These are phyloP conservation scores for Oreotrochilus melanogaster DNA, from an alignment of 2,113 vertebrate species.

Conservation along the genomic window DNA sequence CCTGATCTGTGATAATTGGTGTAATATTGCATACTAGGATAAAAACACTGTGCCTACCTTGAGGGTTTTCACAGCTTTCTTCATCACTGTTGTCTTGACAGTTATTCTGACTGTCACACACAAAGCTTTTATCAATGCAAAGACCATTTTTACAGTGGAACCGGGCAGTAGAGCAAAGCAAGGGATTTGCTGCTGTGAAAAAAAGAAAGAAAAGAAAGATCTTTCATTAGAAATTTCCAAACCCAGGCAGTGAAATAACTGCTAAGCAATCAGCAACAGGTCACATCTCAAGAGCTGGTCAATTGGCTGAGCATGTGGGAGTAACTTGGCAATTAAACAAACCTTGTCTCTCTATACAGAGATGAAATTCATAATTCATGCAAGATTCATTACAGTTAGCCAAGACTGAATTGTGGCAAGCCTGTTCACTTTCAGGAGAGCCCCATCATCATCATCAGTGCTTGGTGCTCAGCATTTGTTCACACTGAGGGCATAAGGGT, in stretches of 20 bases:
- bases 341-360: neutral
- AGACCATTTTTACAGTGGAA: slow-evolving; percentile 96
- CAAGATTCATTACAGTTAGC: slow-evolving; percentile 10
- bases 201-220: slow-evolving; percentile 2
- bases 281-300: slow-evolving; percentile 10
- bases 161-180: slow-evolving; percentile 92
- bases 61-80: slow-evolving; percentile 90
- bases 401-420: neutral
- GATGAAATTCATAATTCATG: neutral
- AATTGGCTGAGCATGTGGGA: neutral
- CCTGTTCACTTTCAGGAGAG: neutral
- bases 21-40: neutral
- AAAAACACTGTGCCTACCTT: slow-evolving; percentile 79
- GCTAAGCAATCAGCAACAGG: neutral
- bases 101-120: slow-evolving; percentile 95
- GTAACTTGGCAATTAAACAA: neutral
- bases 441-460: neutral
- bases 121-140: slow-evolving; percentile 96
- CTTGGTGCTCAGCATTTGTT: neutral
- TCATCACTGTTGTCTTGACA: slow-evolving; percentile 97
- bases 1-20: neutral
- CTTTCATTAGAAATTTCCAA: neutral
- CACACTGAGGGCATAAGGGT: neutral
- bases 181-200: slow-evolving; percentile 88
- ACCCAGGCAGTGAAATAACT: neutral